A percentile compares a stretch with the other conserved stretches of the same genome.
phyloP scores from a whole-genome alignment of 1,140 invertebrate genomes.

The Monomorium pharaonis region DNA sequence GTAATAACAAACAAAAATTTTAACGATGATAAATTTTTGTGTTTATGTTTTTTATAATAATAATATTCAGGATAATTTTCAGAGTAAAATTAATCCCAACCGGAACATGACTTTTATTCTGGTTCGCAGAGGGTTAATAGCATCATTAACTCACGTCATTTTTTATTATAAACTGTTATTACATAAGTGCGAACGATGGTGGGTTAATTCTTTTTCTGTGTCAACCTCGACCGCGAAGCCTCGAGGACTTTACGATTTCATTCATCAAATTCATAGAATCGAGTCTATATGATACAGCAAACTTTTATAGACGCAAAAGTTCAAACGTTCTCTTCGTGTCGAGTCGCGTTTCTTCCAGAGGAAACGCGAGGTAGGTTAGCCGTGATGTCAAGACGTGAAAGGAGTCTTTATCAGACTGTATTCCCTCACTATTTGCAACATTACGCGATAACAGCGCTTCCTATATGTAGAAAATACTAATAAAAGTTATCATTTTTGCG shows the following conservation, averaged over 20 bases:
- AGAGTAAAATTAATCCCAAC: no score
- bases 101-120: no score
- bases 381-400: constrained; percentile 19
- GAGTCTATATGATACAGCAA: neutral
- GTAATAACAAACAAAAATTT: no score
- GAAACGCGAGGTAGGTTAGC: constrained; percentile 54
- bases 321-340: constrained; percentile 47
- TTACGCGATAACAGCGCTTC: neutral
- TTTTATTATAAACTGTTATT: neutral
- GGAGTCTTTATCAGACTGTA: constrained; percentile 24
- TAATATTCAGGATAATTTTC: no score
- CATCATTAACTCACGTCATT: neutral
- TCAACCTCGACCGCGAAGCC: constrained; percentile 26
- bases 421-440: constrained; percentile 4
- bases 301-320: constrained; percentile 58
- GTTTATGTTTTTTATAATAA: no score
- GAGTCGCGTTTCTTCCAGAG: constrained; percentile 38
- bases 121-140: no score
- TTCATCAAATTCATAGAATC: constrained; percentile 57
- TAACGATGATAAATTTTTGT: no score
- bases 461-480: neutral
- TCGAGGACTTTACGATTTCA: constrained; percentile 58
- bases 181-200: constrained; percentile 4
- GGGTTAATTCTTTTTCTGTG: neutral
- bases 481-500: constrained; percentile 13